Percentiles rank a stretch among this genome's conserved stretches.
Conservation (phyloP, 2,888 invertebrate species). For the Osmoderma eremita region DNA sequence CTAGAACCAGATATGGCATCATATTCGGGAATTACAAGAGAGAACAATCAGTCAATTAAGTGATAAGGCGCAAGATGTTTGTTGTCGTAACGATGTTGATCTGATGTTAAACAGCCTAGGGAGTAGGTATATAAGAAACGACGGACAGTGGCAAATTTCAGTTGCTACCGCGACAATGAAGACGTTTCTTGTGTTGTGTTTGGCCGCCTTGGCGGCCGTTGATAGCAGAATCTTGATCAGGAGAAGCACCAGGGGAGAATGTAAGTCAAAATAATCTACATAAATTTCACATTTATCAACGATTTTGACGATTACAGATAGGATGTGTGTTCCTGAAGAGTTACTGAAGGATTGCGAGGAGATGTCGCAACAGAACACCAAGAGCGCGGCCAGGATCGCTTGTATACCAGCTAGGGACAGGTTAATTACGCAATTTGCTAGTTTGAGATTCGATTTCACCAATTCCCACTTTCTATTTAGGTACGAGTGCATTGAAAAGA, state of each 20-base stretch:
- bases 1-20: neutral
- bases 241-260: conserved; percentile 47
- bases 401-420: conserved; percentile 80
- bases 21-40: neutral
- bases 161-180: conserved; percentile 31
- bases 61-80: conserved; percentile 9
- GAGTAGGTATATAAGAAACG: too few relatives aligned
- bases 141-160: neutral
- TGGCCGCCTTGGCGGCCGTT: conserved; percentile 26
- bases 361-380: conserved; percentile 72
- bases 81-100: conserved; percentile 4
- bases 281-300: neutral
- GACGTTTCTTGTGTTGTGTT: conserved; percentile 24
- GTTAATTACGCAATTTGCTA: conserved; percentile 59
- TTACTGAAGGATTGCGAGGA: conserved; percentile 72
- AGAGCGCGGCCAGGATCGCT: conserved; percentile 68
- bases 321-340: conserved; percentile 78
- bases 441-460: conserved; percentile 17
- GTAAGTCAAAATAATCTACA: conserved; percentile 47
- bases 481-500: conserved; percentile 79
- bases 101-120: neutral
- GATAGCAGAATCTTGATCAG: conserved; percentile 43
- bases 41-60: conserved; percentile 11
- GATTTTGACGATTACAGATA: conserved; percentile 65
- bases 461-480: conserved; percentile 58